A percentile compares a stretch with the other conserved stretches of the same genome.
Evolutionary conservation across 2,797 vertebrate genomes (phyloP).

Genomic region (Cichlasoma orientale): DNA sequence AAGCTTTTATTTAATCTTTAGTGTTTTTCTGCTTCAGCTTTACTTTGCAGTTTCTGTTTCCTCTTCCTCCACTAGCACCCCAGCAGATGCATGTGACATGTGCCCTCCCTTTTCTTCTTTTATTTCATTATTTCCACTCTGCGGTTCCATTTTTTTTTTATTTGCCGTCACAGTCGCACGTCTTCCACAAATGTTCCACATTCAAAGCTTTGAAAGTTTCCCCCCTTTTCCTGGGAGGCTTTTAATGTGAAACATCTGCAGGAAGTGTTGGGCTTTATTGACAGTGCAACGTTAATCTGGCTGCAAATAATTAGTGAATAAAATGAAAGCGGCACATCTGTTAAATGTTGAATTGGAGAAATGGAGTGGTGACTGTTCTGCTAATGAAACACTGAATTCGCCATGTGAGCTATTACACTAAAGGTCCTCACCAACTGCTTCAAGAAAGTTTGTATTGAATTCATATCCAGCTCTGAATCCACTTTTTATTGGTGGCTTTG

Average conservation of each 20-base stretch:
- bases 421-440: not conserved
- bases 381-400: not conserved
- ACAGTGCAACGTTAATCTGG: not conserved
- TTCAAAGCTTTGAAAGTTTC: not conserved
- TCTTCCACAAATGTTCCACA: not conserved
- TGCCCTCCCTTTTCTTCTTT: not conserved
- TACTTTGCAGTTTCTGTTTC: not conserved
- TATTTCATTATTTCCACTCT: not conserved
- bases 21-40: not conserved
- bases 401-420: not conserved
- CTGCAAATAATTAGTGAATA: slow-evolving; percentile 5
- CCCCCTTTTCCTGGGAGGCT: not conserved
- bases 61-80: not conserved
- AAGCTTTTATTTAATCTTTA: not conserved
- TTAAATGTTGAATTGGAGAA: not conserved
- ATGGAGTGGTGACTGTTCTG: not conserved
- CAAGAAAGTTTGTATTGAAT: not conserved
- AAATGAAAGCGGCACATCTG: not conserved
- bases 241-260: slow-evolving; percentile 1
- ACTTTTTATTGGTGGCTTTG: slow-evolving; percentile 1
- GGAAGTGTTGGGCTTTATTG: not conserved
- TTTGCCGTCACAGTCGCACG: not conserved
- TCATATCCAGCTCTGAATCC: not conserved
- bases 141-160: not conserved
- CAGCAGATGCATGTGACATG: not conserved